A percentile compares a stretch with the other conserved stretches of the same genome.
phyloP scores from a whole-genome alignment of 2,888 invertebrate species.

The Dynastes tityus region DNA sequence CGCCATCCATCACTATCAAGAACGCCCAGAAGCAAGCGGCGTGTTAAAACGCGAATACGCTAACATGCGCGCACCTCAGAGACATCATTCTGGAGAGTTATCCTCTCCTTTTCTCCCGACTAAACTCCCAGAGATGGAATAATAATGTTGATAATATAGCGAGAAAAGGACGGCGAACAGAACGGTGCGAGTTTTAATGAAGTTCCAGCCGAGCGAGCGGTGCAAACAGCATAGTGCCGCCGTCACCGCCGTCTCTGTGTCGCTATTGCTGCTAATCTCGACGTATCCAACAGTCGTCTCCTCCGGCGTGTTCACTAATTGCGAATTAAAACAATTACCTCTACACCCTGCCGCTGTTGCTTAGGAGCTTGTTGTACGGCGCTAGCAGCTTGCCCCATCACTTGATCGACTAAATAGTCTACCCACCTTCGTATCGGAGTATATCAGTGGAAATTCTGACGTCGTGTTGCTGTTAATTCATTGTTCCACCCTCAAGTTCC shows the following conservation, averaged over 20 bases:
- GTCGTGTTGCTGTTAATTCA: too few relatives aligned
- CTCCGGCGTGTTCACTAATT: constrained; percentile 56
- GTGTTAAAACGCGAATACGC: not conserved
- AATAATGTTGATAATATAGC: not conserved
- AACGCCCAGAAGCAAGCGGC: not conserved
- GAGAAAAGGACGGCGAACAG: constrained; percentile 5
- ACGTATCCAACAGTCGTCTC: constrained; percentile 40
- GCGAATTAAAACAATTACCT: constrained; percentile 60
- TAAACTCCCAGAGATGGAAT: not conserved
- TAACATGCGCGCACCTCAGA: not conserved
- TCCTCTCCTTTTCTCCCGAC: not conserved
- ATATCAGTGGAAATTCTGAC: too few relatives aligned
- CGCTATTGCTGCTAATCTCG: constrained; percentile 49
- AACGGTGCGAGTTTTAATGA: constrained; percentile 49
- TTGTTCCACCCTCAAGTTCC: too few relatives aligned
- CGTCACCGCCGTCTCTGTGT: too few relatives aligned
- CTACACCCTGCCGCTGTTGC: not conserved
- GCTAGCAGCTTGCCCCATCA: not conserved
- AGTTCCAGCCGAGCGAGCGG: constrained; percentile 48
- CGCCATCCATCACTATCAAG: not conserved
- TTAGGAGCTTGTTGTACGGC: constrained; percentile 30
- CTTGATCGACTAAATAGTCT: not conserved
- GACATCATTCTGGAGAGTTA: not conserved
- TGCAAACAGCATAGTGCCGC: not conserved
- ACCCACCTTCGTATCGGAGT: too few relatives aligned